Percentiles rank a stretch among this genome's conserved stretches.
phyloP scores from a whole-genome alignment of 2,113 vertebrate genomes.

The Myrmecobius fasciatus region DNA sequence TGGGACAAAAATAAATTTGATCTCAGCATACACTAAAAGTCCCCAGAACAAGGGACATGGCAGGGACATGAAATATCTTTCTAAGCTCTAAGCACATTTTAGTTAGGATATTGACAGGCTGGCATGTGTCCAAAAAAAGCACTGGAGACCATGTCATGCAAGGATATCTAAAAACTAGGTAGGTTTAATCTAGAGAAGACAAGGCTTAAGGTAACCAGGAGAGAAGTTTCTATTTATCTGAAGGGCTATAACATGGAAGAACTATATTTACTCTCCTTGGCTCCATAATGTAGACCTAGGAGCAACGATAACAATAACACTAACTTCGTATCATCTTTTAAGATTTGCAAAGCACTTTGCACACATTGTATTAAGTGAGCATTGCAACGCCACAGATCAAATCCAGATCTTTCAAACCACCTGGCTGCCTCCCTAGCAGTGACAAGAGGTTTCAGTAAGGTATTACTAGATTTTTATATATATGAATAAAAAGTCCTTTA shows the following conservation, averaged over 20 bases:
- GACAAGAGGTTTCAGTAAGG: neutral
- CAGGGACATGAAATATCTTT: neutral
- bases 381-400: neutral
- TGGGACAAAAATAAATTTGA: neutral
- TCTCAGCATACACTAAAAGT: neutral
- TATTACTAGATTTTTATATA: neutral
- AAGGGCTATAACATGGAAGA: neutral
- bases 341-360: neutral
- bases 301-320: neutral
- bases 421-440: neutral
- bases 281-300: neutral
- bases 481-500: neutral
- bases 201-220: neutral
- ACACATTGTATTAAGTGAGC: constrained; percentile 18
- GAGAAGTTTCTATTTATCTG: neutral
- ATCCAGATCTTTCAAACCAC: neutral
- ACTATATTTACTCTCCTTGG: neutral
- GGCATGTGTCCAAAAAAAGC: neutral
- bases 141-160: neutral
- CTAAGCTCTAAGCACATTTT: neutral
- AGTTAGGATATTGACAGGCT: neutral
- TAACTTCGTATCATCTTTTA: neutral
- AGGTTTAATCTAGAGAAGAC: neutral
- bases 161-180: neutral
- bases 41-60: neutral